Evolutionary conservation across 2,797 vertebrate genomes (phyloP).

Genomic region (Melopsittacus undulatus): DNA sequence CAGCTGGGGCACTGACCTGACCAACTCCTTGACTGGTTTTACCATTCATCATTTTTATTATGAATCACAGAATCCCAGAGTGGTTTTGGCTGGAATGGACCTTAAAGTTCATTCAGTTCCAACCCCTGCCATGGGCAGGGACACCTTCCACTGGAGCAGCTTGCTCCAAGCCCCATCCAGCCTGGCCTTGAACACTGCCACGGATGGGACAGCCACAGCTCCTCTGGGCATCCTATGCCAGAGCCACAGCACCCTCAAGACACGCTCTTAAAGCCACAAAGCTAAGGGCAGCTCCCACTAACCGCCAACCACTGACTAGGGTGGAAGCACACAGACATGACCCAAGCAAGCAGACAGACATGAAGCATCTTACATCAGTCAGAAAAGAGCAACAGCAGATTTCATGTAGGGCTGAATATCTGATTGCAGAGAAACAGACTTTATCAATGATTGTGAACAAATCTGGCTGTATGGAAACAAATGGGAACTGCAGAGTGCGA

Average conservation of each 20-base stretch:
- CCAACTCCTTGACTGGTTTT: background rate
- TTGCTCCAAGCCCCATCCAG: background rate
- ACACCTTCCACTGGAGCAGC: background rate
- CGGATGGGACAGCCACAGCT: background rate
- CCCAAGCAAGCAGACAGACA: background rate
- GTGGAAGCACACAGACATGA: background rate
- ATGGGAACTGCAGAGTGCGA: background rate
- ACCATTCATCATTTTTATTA: background rate
- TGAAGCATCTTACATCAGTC: background rate
- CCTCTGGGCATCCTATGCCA: background rate
- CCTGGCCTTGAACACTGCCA: background rate
- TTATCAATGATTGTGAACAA: constrained; percentile 38
- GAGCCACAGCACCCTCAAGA: background rate
- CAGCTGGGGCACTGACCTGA: background rate
- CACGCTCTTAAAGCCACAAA: background rate
- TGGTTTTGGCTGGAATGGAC: background rate
- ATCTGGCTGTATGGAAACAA: constrained; percentile 52
- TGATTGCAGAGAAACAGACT: constrained; percentile 11
- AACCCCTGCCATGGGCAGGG: background rate
- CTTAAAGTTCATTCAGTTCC: background rate
- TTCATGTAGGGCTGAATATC: background rate
- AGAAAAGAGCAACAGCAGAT: constrained; percentile 4
- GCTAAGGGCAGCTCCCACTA: background rate
- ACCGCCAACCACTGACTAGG: background rate
- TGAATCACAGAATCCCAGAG: background rate